Evolutionary conservation across 2,113 vertebrate genomes (phyloP), one percentile per base, ranked within the genome.

Genomic region (Apistogramma diplotaenia): DNA sequence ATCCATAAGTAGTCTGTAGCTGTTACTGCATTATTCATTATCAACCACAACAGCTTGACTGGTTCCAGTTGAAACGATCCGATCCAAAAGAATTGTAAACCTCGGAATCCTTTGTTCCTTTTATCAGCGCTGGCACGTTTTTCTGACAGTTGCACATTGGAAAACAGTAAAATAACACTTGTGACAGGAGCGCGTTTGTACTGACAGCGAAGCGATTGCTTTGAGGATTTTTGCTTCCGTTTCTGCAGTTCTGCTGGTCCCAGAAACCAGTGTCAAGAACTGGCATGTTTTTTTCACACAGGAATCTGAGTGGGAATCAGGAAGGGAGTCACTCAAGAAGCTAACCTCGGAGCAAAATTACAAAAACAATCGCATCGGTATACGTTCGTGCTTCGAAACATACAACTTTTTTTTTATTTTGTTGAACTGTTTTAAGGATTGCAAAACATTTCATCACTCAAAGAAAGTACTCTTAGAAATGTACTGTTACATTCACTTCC

Each of bases 361-460:
- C 3, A 40, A 59, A 46, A 58, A 59, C 33, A 82, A 21, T 33
- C 72, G 33, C 77, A 76, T 33, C 29, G 2, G 0, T 19, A 51
- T 58, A n/a, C 9, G 13, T 65, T 65, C 8, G 27, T 46, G 37
- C 2, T 67, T 67, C 1, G 3, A 43, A 70, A 49, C 40, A 49
- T 23, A 10, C 43, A 51, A 10, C 65, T 33, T 54, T 33, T 51
- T 74, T 1, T 51, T 8, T 12, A 18, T 62, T 61, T 40, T 6
- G 27, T 21, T 49, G 6, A 15, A 35, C 11, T 51, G 27, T 74
- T 78, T 40, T 54, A 21, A 81, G n/a, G 4, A 43, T 79, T 84
- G 61, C 88, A 83, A 78, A 75, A 3, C 1, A 21, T 90, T 86
- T 91, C 83, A 71, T 87, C 80, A 87, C 29, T 53, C 27, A 54